These are phyloP conservation scores for Lophura nycthemera DNA, from an alignment of 2,113 vertebrate species.

Conservation along the genomic window DNA sequence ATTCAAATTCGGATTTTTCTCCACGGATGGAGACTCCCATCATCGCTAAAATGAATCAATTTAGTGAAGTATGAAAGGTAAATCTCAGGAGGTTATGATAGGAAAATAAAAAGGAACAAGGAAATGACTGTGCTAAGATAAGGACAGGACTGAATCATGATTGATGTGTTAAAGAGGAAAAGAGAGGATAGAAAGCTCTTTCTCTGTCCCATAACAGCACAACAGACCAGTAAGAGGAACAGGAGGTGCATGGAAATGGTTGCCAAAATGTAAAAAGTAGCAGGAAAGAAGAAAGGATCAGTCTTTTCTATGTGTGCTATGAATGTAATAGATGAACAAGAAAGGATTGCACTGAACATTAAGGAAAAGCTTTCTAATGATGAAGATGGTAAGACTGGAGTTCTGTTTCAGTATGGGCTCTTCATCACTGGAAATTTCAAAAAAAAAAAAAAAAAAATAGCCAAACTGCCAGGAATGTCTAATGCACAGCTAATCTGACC, in stretches of 20 bases:
- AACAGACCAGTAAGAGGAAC: not conserved
- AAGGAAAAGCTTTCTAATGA: not conserved
- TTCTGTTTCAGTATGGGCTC: not conserved
- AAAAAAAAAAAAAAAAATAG: not conserved
- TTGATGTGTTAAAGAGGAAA: not conserved
- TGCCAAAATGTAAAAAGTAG: not conserved
- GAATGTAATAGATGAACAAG: not conserved
- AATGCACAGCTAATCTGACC: not conserved
- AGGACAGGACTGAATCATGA: not conserved
- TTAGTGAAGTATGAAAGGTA: not conserved
- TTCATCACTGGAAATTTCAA: not conserved
- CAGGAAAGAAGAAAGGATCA: not conserved
- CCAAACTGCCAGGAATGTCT: not conserved
- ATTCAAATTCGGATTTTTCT: not conserved
- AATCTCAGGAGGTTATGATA: not conserved
- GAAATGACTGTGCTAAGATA: not conserved
- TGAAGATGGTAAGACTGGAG: not conserved
- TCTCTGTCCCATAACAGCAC: not conserved
- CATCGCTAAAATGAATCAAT: not conserved
- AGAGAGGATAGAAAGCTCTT: not conserved
- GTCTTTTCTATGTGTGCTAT: not conserved
- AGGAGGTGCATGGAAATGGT: not conserved
- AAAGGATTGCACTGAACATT: not conserved
- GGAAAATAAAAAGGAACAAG: not conserved
- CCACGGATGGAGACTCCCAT: not conserved